These are phyloP conservation scores for Odocoileus hemionus DNA, from an alignment of 2,113 vertebrate genomes.

Conservation along the genomic window DNA sequence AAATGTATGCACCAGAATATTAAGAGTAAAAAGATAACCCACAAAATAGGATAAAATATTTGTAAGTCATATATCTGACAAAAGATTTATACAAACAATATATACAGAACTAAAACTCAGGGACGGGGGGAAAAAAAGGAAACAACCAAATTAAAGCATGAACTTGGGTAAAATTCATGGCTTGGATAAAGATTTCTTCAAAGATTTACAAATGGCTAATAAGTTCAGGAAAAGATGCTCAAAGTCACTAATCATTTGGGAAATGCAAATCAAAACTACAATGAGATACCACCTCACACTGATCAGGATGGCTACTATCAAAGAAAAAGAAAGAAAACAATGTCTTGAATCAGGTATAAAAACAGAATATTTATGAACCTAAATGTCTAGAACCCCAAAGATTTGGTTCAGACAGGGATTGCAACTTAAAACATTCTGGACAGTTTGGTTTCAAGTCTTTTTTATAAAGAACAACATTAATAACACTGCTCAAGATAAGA, in stretches of 20 bases:
- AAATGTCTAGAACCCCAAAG: background rate
- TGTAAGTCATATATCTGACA: background rate
- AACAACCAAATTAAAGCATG: background rate
- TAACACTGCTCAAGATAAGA: background rate
- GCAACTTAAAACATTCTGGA: background rate
- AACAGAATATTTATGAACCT: background rate
- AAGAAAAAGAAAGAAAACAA: background rate
- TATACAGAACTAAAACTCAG: background rate
- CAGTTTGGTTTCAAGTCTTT: background rate
- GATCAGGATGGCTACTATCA: background rate
- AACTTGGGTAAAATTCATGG: background rate
- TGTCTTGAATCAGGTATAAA: background rate
- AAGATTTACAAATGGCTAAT: background rate
- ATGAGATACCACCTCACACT: background rate
- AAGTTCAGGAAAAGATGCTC: background rate
- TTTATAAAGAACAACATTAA: background rate
- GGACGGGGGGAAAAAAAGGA: background rate
- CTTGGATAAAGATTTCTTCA: background rate
- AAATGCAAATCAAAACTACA: background rate
- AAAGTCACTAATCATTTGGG: background rate
- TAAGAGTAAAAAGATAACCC: background rate
- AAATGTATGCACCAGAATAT: background rate
- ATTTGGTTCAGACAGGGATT: background rate
- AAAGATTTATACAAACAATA: background rate
- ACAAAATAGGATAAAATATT: background rate